Evolutionary conservation across 2,888 invertebrate species (phyloP), one percentile per base, ranked within the genome.

Genomic region (Andrena chrysosceles): DNA sequence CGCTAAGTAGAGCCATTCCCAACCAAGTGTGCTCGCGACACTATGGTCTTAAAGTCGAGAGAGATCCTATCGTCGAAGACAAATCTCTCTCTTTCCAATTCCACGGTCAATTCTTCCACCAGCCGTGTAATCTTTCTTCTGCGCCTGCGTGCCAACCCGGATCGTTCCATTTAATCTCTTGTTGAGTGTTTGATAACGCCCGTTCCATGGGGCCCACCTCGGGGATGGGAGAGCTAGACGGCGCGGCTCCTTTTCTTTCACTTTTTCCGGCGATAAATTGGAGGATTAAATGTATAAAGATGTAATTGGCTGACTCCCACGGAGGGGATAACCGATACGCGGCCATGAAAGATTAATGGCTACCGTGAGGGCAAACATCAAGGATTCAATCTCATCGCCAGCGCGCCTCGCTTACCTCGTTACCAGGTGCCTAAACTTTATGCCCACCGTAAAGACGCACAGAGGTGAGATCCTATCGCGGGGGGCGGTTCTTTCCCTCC

Each of bases 351-450:
- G 73, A 77, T 72, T 64, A 77, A 63, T 52, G 31, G 29, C 56
- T 52, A 26, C 63, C 26, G 8, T 49, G 33, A 48, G 31, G 68
- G 54, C 64, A 56, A 64, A 66, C 84, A 77, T 76, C 59, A 56
- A 73, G 72, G 72, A 86, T 86, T 86, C 87, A 86, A 86, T 86
- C 80, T 80, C 72, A 54, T 48, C 29, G 63, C 8, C 67, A 60
- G 72, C 54, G 60, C 56, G 31, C 49, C 42, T 71, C 71, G 49
- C 68, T 78, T 76, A 76, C 66, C 75, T 79, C 75, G 87, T 84
- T 84, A 84, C 66, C 80, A 77, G 82, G 62, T 79, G 75, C 69
- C 84, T 81, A 84, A 86, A 82, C 75, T 86, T 84, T 86, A 86
- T 48, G 84, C 66, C 10, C 5, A 63, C 62, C 75, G 49, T 86